Percentiles rank a stretch among this genome's conserved stretches.
These are phyloP conservation scores for Phyllotis vaccarum DNA, from an alignment of 2,797 vertebrate genomes.

Conservation along the genomic window DNA sequence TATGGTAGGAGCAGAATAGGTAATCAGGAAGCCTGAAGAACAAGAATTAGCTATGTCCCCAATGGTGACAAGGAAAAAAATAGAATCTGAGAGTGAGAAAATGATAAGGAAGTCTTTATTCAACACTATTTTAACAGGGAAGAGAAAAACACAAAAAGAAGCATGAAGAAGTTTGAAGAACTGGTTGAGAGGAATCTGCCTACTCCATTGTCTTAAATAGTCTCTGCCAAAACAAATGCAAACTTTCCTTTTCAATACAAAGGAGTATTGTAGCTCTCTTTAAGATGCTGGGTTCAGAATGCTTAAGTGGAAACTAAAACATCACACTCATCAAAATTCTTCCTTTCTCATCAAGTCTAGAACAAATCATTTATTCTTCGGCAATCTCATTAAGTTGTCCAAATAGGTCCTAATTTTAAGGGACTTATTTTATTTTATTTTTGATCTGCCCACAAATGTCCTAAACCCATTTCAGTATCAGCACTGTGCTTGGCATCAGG, in stretches of 20 bases:
- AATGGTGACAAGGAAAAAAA: background rate
- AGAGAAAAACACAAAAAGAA: background rate
- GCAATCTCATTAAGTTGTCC: background rate
- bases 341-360: background rate
- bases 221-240: background rate
- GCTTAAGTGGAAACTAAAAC: background rate
- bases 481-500: background rate
- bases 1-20: background rate
- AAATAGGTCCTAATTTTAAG: background rate
- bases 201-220: background rate
- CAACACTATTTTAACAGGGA: background rate
- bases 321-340: background rate
- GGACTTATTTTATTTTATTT: background rate
- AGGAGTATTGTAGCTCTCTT: background rate
- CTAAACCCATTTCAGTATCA: background rate
- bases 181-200: background rate
- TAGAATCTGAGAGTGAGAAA: slow-evolving; percentile 4
- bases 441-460: background rate
- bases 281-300: background rate
- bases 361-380: background rate
- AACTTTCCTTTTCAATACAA: background rate
- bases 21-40: background rate
- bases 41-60: background rate
- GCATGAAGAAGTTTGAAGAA: background rate
- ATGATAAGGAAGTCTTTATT: background rate